phyloP scores from a whole-genome alignment of 2,797 vertebrate genomes.

The Yasuhikotakia modesta region DNA sequence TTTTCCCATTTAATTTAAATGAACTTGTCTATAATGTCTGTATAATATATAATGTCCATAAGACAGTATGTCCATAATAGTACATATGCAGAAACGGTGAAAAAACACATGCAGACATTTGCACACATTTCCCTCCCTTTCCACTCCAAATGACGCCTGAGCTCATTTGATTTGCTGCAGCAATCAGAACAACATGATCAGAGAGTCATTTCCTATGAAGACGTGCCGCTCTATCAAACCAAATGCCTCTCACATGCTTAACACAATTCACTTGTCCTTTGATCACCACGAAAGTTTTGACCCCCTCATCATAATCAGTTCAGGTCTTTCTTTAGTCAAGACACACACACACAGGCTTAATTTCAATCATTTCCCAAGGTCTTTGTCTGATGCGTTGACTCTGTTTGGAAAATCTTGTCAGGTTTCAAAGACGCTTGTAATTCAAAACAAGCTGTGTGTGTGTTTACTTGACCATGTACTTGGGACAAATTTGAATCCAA shows the following conservation, averaged over 20 bases:
- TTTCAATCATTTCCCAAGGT: slow-evolving; percentile 41
- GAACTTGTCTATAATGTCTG: slow-evolving; percentile 13
- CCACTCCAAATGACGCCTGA: slow-evolving; percentile 48
- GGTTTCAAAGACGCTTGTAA: slow-evolving; percentile 20
- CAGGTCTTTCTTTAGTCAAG: slow-evolving; percentile 36
- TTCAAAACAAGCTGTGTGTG: slow-evolving; percentile 41
- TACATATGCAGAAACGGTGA: background rate
- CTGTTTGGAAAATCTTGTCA: slow-evolving; percentile 52
- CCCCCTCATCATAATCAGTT: slow-evolving; percentile 33
- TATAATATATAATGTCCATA: background rate
- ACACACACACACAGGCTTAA: slow-evolving; percentile 49
- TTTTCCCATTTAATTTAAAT: slow-evolving; percentile 18
- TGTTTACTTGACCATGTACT: too few species aligned
- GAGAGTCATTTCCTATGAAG: slow-evolving; percentile 54
- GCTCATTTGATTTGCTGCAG: slow-evolving; percentile 59
- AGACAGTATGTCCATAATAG: background rate
- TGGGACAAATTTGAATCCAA: too few species aligned
- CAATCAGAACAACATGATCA: slow-evolving; percentile 65
- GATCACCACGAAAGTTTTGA: slow-evolving; percentile 71
- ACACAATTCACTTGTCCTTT: slow-evolving; percentile 73
- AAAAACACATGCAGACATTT: background rate
- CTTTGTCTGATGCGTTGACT: slow-evolving; percentile 47
- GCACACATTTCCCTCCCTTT: background rate
- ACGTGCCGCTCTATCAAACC: too few species aligned
- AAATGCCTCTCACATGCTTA: slow-evolving; percentile 75